Conservation (phyloP, 2,113 vertebrate species). For the Spea multiplicata region DNA sequence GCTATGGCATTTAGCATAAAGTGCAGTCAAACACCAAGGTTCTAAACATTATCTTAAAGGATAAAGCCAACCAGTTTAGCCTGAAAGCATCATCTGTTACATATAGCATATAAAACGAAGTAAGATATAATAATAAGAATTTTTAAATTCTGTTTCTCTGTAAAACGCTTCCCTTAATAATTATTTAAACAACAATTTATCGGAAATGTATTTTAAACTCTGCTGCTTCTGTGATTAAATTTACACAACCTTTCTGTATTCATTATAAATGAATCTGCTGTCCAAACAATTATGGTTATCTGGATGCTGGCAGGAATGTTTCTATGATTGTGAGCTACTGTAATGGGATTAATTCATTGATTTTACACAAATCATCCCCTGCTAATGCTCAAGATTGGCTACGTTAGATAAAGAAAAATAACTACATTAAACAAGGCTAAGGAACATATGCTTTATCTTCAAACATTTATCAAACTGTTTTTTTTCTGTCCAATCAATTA, state of each 20-base stretch:
- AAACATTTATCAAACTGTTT: background rate
- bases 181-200: background rate
- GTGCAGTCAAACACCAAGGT: no score
- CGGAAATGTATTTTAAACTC: background rate
- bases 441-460: background rate
- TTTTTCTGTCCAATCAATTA: background rate
- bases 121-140: no score
- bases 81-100: no score
- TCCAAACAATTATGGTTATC: background rate
- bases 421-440: background rate
- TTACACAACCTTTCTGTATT: background rate
- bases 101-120: no score
- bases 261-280: background rate
- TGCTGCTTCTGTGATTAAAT: background rate
- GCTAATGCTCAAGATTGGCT: background rate
- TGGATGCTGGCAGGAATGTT: constrained; percentile 7
- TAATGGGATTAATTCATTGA: constrained; percentile 18
- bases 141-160: no score
- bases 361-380: background rate
- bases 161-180: no score
- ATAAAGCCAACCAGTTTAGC: no score
- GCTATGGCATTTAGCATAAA: no score
- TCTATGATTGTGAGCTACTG: constrained; percentile 4
- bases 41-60: no score
- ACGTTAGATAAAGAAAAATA: constrained; percentile 1